Conservation (phyloP, 35 echinoderm and acorn worm species). For the Diadema setosum region DNA sequence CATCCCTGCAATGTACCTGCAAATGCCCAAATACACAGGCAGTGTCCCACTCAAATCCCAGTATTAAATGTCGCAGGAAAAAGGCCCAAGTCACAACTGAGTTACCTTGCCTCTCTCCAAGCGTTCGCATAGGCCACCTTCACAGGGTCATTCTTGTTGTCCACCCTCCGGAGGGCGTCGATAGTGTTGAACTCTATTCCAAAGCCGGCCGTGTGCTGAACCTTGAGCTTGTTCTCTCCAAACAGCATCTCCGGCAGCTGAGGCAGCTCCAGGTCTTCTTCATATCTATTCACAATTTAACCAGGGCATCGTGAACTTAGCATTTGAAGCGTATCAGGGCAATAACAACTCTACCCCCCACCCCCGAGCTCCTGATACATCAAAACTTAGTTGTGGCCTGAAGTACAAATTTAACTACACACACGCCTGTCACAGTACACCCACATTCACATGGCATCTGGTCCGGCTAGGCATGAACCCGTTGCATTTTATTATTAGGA, state of each 20-base stretch:
- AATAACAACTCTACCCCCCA: background rate
- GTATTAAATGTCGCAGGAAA: background rate
- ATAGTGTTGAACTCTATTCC: conserved; percentile 91
- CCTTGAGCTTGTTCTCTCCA: conserved; percentile 69
- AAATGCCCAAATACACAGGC: background rate
- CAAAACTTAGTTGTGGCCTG: background rate
- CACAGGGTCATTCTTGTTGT: conserved; percentile 61
- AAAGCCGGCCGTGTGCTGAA: conserved; percentile 64
- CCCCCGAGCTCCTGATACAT: background rate
- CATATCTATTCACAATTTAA: conserved; percentile 35
- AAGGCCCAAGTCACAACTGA: no score
- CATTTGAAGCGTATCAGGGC: background rate
- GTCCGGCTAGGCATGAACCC: background rate
- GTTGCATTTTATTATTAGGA: no score
- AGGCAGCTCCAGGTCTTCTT: conserved; percentile 75
- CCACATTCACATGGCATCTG: background rate
- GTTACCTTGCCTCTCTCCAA: conserved; percentile 94
- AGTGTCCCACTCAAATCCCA: background rate
- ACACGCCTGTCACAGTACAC: background rate
- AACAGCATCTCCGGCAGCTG: conserved; percentile 97
- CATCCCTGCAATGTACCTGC: no score
- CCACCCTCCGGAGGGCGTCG: conserved; percentile 78
- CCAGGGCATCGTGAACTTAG: background rate
- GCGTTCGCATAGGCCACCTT: conserved; percentile 81
- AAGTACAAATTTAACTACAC: background rate